A percentile compares a stretch with the other conserved stretches of the same genome.
Evolutionary conservation across 2,797 vertebrate genomes (phyloP).

Genomic region (Periparus ater): DNA sequence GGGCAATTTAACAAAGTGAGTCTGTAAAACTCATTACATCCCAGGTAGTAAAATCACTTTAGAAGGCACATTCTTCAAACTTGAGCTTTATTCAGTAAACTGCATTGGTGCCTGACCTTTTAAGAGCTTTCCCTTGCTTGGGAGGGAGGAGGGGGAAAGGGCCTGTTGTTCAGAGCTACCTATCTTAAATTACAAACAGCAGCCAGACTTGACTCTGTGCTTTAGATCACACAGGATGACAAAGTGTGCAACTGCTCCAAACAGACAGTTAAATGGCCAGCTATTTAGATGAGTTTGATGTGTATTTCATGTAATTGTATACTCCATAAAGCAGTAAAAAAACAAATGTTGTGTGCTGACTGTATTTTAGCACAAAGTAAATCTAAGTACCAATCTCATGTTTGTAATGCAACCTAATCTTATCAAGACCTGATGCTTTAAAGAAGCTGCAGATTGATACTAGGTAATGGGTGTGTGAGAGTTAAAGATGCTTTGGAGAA

Average conservation of each 20-base stretch:
- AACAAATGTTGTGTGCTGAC: slow-evolving; percentile 11
- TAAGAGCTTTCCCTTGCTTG: slow-evolving; percentile 60
- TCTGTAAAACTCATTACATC: slow-evolving; percentile 79
- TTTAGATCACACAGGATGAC: slow-evolving; percentile 54
- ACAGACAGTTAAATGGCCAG: slow-evolving; percentile 65
- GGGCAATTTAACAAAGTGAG: slow-evolving; percentile 83
- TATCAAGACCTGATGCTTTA: neutral
- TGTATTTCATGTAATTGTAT: slow-evolving; percentile 66
- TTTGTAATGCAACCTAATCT: slow-evolving; percentile 55
- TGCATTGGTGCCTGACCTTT: slow-evolving; percentile 75
- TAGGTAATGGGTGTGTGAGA: neutral
- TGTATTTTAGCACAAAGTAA: slow-evolving; percentile 56
- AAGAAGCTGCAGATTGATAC: neutral
- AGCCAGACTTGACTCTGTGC: slow-evolving; percentile 56
- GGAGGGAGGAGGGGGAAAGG: slow-evolving; percentile 40
- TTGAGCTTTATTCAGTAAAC: slow-evolving; percentile 77
- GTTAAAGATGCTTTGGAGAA: neutral
- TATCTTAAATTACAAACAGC: slow-evolving; percentile 74
- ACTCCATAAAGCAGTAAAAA: slow-evolving; percentile 60
- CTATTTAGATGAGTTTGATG: slow-evolving; percentile 69
- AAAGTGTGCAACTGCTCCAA: slow-evolving; percentile 33
- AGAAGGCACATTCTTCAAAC: slow-evolving; percentile 78
- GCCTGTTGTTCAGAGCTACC: slow-evolving; percentile 61
- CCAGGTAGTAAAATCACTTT: slow-evolving; percentile 76
- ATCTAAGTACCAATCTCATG: slow-evolving; percentile 28